Evolutionary conservation across 2,113 vertebrate genomes (phyloP).

Genomic region (Xiphorhynchus elegans): DNA sequence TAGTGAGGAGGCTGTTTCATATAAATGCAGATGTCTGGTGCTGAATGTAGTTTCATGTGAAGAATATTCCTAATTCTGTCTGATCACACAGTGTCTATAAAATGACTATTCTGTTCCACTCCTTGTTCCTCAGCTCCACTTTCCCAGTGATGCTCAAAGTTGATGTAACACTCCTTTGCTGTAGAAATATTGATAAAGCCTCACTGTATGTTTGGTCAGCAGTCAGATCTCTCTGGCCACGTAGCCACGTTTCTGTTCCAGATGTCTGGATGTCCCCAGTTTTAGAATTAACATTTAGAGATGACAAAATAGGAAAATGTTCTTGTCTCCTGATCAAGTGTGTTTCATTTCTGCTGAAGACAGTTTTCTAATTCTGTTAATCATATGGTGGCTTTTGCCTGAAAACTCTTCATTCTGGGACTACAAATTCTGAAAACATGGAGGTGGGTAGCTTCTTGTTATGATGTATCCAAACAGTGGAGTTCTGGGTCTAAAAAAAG

Average conservation of each 20-base stretch:
- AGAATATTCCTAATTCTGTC: neutral
- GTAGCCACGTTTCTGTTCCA: neutral
- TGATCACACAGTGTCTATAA: neutral
- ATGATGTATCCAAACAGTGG: neutral
- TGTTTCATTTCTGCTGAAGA: neutral
- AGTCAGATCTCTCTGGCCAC: neutral
- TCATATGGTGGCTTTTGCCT: neutral
- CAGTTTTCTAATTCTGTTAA: neutral
- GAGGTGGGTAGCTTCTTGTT: neutral
- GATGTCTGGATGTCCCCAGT: neutral
- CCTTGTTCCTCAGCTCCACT: neutral
- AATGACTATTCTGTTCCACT: neutral
- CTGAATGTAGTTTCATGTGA: neutral
- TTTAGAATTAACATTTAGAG: neutral
- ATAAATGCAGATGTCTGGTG: neutral
- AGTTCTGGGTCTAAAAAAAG: neutral
- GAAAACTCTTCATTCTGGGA: neutral
- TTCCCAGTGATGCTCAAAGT: neutral
- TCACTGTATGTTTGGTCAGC: neutral
- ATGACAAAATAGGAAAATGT: neutral
- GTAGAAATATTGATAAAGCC: neutral
- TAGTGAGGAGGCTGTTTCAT: neutral
- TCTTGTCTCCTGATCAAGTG: neutral
- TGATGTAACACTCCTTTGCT: neutral
- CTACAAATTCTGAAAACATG: neutral